phyloP scores from a whole-genome alignment of 2,113 vertebrate species.

The Tetrax tetrax region DNA sequence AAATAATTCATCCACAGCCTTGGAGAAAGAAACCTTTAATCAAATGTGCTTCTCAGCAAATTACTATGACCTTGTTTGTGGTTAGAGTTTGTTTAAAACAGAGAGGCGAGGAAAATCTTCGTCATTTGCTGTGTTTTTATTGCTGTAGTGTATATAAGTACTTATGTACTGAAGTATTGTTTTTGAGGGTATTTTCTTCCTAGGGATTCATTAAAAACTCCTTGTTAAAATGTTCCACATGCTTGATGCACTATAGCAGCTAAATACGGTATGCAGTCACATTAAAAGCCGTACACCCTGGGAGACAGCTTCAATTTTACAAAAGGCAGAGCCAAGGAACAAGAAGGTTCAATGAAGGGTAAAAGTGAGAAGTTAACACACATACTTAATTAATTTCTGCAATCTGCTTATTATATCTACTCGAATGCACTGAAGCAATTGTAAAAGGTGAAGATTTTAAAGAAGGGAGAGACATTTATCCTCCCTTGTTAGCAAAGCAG shows the following conservation, averaged over 20 bases:
- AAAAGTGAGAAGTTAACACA: neutral
- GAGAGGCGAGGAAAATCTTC: neutral
- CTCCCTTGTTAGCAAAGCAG: neutral
- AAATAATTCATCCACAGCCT: neutral
- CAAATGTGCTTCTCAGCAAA: neutral
- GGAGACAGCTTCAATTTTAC: neutral
- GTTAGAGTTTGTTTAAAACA: neutral
- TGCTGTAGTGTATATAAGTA: neutral
- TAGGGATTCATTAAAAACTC: constrained; percentile 49
- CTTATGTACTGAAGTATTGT: neutral
- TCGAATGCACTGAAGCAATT: neutral
- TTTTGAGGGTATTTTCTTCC: constrained; percentile 10
- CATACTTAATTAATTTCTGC: constrained; percentile 45
- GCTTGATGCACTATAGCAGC: neutral
- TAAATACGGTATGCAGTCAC: neutral
- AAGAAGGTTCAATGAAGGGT: neutral
- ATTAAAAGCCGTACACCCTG: constrained; percentile 1
- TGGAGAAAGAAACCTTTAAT: neutral
- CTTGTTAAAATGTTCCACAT: constrained; percentile 21
- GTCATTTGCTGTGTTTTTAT: neutral
- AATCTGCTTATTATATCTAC: neutral
- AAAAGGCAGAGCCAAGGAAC: neutral
- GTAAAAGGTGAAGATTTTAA: constrained; percentile 2
- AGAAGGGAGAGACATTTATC: neutral
- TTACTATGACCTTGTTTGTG: neutral